Evolutionary conservation across 2,797 vertebrate genomes (phyloP).

Genomic region (Sebastes steindachneri): DNA sequence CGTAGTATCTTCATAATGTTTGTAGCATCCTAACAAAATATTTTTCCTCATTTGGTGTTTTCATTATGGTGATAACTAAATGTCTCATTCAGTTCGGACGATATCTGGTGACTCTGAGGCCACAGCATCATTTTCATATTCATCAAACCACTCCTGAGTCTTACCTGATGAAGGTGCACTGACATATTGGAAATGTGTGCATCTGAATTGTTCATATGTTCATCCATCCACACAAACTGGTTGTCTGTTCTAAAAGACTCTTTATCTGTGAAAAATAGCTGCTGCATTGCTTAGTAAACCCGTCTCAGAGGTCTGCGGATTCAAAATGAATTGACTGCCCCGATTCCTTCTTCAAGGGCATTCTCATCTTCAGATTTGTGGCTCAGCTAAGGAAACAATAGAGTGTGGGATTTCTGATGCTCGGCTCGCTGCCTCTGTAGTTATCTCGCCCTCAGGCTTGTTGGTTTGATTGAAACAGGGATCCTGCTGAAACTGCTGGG

Average conservation of each 20-base stretch:
- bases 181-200: neutral
- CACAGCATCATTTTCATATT: neutral
- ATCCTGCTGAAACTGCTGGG: slow-evolving; percentile 12
- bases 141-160: neutral
- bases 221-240: neutral
- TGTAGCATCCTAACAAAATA: too few relatives aligned
- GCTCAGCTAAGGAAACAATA: slow-evolving; percentile 31
- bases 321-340: neutral
- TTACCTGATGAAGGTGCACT: neutral
- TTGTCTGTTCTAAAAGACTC: neutral
- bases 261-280: neutral
- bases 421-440: neutral
- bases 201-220: neutral
- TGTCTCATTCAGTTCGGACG: accelerated
- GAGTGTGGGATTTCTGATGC: neutral
- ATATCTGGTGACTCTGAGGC: neutral
- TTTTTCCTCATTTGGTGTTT: too few relatives aligned
- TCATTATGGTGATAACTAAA: too few relatives aligned
- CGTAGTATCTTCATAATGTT: too few relatives aligned
- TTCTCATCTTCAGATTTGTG: slow-evolving; percentile 17
- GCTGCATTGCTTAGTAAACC: neutral
- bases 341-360: neutral
- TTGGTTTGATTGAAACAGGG: slow-evolving; percentile 44
- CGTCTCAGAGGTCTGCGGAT: neutral
- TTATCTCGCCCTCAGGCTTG: slow-evolving; percentile 12